Evolutionary conservation across 2,888 invertebrate genomes (phyloP).

Genomic region (Liodrosophila aerea): DNA sequence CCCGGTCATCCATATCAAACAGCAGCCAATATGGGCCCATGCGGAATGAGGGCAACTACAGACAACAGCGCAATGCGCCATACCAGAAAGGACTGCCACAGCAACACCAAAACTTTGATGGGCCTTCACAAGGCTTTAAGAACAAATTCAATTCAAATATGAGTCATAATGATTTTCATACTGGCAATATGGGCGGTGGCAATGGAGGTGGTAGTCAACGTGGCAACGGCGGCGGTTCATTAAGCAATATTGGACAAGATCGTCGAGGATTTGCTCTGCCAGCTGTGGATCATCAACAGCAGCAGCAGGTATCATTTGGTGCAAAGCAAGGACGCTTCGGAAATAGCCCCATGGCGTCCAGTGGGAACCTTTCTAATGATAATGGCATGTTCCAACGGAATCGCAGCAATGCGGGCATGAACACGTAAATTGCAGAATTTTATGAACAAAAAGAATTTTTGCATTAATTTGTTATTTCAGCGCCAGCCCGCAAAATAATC

Average conservation of each 20-base stretch:
- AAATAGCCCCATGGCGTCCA: slow-evolving; percentile 40
- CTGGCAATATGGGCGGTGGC: slow-evolving; percentile 14
- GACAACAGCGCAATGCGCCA: slow-evolving; percentile 68
- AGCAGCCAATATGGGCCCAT: slow-evolving; percentile 65
- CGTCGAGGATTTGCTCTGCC: slow-evolving; percentile 81
- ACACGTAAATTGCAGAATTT: slow-evolving; percentile 43
- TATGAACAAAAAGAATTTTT: background rate
- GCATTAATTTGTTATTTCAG: slow-evolving; percentile 12
- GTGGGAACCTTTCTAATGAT: slow-evolving; percentile 31
- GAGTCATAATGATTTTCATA: slow-evolving; percentile 49
- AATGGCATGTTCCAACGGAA: slow-evolving; percentile 45
- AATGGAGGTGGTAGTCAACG: slow-evolving; percentile 38
- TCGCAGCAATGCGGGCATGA: slow-evolving; percentile 44
- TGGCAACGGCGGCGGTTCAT: slow-evolving; percentile 19
- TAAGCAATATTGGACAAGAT: slow-evolving; percentile 70
- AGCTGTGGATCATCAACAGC: slow-evolving; percentile 61
- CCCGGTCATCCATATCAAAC: slow-evolving; percentile 27
- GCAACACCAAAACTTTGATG: slow-evolving; percentile 52
- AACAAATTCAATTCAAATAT: slow-evolving; percentile 53
- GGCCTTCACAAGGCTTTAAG: slow-evolving; percentile 40
- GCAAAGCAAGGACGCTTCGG: slow-evolving; percentile 79
- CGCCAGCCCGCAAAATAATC: slow-evolving; percentile 75
- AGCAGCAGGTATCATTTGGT: slow-evolving; percentile 58
- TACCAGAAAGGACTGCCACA: slow-evolving; percentile 53
- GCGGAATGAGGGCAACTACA: slow-evolving; percentile 62